A percentile compares a stretch with the other conserved stretches of the same genome.
These are phyloP conservation scores for Elegia similella DNA, from an alignment of 2,888 invertebrate genomes.

Conservation along the genomic window DNA sequence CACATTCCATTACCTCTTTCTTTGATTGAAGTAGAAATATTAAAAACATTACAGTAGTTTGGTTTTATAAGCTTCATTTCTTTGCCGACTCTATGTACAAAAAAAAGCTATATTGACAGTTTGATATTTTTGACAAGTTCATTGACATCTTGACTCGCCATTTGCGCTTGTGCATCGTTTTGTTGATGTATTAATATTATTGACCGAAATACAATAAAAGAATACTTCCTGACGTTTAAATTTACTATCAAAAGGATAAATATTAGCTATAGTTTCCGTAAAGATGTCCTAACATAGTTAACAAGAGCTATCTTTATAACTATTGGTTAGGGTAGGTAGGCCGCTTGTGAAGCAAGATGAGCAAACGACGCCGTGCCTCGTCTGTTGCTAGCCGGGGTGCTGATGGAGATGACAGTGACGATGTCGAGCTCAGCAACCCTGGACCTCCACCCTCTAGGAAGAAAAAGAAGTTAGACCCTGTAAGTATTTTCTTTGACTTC, in stretches of 20 bases:
- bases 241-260: not conserved
- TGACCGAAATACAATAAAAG: not conserved
- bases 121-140: not conserved
- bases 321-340: not conserved
- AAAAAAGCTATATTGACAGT: too few species aligned
- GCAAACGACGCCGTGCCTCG: slow-evolving; percentile 90
- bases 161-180: not conserved
- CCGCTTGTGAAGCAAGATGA: slow-evolving; percentile 70
- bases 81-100: too few species aligned
- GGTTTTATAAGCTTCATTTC: too few species aligned
- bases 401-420: slow-evolving; percentile 87
- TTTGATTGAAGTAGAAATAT: too few species aligned
- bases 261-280: not conserved
- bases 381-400: slow-evolving; percentile 89
- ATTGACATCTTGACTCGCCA: not conserved
- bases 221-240: not conserved
- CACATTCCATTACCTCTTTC: too few species aligned
- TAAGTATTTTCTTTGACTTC: slow-evolving; percentile 50
- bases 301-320: not conserved
- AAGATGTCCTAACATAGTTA: not conserved
- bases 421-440: slow-evolving; percentile 75
- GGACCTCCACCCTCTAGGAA: slow-evolving; percentile 80
- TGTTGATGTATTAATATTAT: not conserved
- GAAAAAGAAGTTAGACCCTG: slow-evolving; percentile 89
- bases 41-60: too few species aligned